Evolutionary conservation across 2,888 invertebrate genomes (phyloP), one percentile per base, ranked within the genome.

Genomic region (Plebejus argus): DNA sequence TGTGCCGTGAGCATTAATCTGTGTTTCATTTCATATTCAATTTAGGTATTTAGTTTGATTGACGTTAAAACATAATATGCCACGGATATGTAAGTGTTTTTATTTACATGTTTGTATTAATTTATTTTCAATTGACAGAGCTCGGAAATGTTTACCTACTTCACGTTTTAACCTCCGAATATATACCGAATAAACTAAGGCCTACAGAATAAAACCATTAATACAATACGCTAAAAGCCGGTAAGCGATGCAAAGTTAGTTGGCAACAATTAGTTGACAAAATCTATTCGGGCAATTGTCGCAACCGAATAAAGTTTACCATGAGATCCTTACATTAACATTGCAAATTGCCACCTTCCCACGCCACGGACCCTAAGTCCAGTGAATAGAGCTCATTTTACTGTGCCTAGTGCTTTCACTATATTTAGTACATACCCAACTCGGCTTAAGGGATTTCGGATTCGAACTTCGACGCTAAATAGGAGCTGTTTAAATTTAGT

Each of bases 221-320:
- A 74, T 74, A 74, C 74, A 49, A 49, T 74, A 45, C 74, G 45
- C 74, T 74, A 77, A 80, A 81, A 78, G 74, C 79, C 79, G 72
- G 79, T 79, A 78, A 79, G 75, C 81, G 79, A 79, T 80, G 79
- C 85, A 85, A 90, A 91, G 88, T 91, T 89, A 87, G 89, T 88
- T 90, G 87, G 85, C 85, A 86, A 90, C 90, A 91, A 92, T 92
- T 91, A 91, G 90, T 90, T 88, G 85, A 85, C 86, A 88, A 89
- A 92, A 91, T 86, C 87, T 88, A 90, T 89, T 90, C 87, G 86
- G 87, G 88, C 90, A 91, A 92, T 92, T 91, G 92, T 91, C 91
- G 88, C 90, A 88, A 82, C 84, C 84, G 90, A 91, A 91, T 91
- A 91, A 91, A 92, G 91, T 92, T 91, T 70, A 84, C 85, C 83